Base-by-base conservation (phyloP, 2,888 invertebrate species). In the Lottia scabra region DNA sequence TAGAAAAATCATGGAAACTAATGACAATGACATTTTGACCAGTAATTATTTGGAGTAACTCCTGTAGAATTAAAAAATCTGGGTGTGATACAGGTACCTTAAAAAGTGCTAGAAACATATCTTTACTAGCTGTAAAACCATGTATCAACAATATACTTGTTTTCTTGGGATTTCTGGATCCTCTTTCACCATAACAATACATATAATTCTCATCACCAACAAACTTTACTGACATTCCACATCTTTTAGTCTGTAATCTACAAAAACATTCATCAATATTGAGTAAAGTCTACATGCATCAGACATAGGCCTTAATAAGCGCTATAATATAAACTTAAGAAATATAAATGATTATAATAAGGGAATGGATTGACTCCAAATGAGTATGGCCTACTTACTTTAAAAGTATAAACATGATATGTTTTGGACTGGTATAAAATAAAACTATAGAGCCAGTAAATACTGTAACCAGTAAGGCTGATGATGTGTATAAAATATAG, bases 111-210 rank as follows among this genome's bases (percentile, higher is more conserved):
- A 83, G 77, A 85, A 85, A 87, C 83, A 84, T 83, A 68, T 85
- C 85, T 73, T 86, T 87, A 56, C 82, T 82, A 10, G 85, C 81
- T 5, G 84, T 81, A 75, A 84, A 86, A 4, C 86, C 86, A 77
- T 86, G 86, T 10, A 86, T 63, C 30, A 85, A 76, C 8, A 86
- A 63, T 62, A 86, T 84, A 56, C 80, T 81, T 6, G 81, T 66
- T 66, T 80, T 78, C 12, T 79, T 78, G 62, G 78, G 75, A 13
- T 68, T 72, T 46, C 73, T 75, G 3, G 46, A 68, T 0, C 83
- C 83, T 68, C 76, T 81, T 74, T 86, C 85, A 63, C 81, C 85
- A 72, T 85, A 85, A 67, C 83, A 84, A 63, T 81, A 80, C 1
- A 76, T 77, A 62, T 80, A 67, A 62, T 81, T 78, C 2, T 74